phyloP scores from a whole-genome alignment of 2,797 vertebrate species.

The Tinamus major region DNA sequence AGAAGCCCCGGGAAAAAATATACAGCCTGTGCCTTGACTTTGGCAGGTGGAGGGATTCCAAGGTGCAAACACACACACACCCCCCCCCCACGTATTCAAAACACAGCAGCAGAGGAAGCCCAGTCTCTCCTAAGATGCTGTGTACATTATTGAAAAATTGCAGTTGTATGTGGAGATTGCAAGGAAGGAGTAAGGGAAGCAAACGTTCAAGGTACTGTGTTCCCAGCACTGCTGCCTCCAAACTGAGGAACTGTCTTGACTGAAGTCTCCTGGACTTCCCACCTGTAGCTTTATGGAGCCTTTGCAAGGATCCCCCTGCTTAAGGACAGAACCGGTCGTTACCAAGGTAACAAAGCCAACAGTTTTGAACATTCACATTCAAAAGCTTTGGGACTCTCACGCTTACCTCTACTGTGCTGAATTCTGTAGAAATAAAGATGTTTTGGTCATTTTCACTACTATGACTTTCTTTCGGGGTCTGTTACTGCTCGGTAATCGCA shows the following conservation, averaged over 20 bases:
- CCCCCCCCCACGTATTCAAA: neutral
- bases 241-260: neutral
- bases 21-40: neutral
- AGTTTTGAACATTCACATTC: rapidly evolving
- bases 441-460: neutral
- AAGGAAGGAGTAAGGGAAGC: neutral
- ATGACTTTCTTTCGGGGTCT: neutral
- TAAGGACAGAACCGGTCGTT: neutral
- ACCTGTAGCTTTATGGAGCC: neutral
- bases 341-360: neutral
- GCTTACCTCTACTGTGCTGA: rapidly evolving
- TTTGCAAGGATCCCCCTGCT: rapidly evolving
- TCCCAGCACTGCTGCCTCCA: neutral
- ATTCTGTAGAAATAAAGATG: neutral
- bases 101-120: neutral
- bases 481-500: neutral
- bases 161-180: neutral
- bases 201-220: neutral
- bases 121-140: neutral
- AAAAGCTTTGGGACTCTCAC: neutral
- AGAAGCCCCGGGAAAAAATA: neutral
- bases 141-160: neutral
- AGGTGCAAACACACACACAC: neutral
- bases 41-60: neutral
- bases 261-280: neutral